phyloP scores from a whole-genome alignment of 2,113 vertebrate species.

The Isichthys henryi region DNA sequence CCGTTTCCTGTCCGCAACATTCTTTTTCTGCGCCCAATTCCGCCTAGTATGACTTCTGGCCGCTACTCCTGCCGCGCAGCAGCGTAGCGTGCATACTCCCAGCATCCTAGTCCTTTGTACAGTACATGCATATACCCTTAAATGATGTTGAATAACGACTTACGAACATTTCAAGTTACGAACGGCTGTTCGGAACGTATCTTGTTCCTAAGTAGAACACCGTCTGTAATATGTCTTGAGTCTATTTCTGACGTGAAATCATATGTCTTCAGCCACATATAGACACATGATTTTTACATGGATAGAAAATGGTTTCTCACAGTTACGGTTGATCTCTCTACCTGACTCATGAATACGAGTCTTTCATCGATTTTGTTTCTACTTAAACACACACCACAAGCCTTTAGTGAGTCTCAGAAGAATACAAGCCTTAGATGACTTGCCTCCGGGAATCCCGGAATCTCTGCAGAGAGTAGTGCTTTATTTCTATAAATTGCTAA shows the following conservation, averaged over 20 bases:
- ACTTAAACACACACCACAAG: neutral
- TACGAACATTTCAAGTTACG: no score
- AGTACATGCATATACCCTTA: no score
- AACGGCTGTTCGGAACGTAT: no score
- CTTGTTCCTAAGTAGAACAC: no score
- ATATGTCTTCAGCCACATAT: neutral
- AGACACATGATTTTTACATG: neutral
- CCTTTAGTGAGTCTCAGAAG: neutral
- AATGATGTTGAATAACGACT: no score
- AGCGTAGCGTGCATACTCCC: no score
- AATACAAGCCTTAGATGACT: neutral
- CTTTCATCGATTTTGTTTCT: neutral
- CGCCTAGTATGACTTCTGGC: no score
- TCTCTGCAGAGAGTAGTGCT: neutral
- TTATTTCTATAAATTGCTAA: neutral
- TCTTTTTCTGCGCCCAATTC: no score
- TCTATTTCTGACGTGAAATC: neutral
- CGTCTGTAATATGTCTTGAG: neutral
- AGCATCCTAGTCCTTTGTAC: no score
- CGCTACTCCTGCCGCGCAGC: no score
- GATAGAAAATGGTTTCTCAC: neutral
- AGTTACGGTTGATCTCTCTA: neutral
- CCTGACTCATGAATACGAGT: neutral
- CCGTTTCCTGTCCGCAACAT: no score
- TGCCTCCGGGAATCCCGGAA: neutral